Evolutionary conservation across 2,888 invertebrate species (phyloP).

Genomic region (Chymomyza fuscimana): DNA sequence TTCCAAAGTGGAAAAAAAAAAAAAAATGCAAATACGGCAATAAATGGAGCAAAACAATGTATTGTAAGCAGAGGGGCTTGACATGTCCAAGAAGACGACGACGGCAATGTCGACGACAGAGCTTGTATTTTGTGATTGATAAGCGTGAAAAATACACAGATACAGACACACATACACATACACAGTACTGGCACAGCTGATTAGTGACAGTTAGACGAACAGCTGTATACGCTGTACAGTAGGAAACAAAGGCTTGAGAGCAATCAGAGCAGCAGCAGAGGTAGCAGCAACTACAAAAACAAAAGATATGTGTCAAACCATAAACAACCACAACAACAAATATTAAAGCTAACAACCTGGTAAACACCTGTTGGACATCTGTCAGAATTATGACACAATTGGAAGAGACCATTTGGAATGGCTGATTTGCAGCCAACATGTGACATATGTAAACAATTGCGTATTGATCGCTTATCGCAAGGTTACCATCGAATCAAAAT

Average conservation of each 20-base stretch:
- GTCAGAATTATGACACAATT: not conserved
- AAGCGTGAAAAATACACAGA: not conserved
- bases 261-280: too few species aligned
- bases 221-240: slow-evolving; percentile 2
- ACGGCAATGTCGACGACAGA: not conserved
- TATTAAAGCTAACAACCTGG: not conserved
- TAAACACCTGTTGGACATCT: slow-evolving; percentile 2
- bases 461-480: not conserved
- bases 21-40: not conserved
- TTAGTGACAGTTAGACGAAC: not conserved
- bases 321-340: not conserved
- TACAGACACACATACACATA: not conserved
- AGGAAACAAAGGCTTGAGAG: not conserved
- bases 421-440: not conserved
- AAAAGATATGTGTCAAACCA: not conserved
- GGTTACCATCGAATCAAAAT: not conserved
- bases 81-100: not conserved
- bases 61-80: not conserved
- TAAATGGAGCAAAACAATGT: slow-evolving; percentile 2
- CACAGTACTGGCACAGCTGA: not conserved
- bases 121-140: not conserved
- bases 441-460: not conserved
- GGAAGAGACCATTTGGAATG: not conserved
- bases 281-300: too few species aligned
- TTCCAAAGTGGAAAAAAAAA: slow-evolving; percentile 19